These are phyloP conservation scores for Myrmecophaga tridactyla DNA, from an alignment of 2,113 vertebrate genomes.

Conservation along the genomic window DNA sequence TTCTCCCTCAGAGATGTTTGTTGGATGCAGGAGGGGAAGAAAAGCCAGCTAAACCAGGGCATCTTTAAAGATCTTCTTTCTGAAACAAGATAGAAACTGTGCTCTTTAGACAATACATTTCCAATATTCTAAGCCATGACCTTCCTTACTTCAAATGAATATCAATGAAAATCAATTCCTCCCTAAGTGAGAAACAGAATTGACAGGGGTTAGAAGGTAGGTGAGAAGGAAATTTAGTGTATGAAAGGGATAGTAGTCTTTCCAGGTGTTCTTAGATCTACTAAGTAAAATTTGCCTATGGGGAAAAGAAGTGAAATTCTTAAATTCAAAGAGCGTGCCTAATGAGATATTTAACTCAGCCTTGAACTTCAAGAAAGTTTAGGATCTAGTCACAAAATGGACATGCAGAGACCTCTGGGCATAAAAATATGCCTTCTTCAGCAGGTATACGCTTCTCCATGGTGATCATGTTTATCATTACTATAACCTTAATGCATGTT, in stretches of 20 bases:
- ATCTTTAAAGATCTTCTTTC: constrained; percentile 63
- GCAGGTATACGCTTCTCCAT: neutral
- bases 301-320: neutral
- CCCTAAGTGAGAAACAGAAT: constrained; percentile 39
- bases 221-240: constrained; percentile 7
- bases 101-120: constrained; percentile 67
- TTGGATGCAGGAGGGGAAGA: constrained; percentile 55
- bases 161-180: constrained; percentile 70
- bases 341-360: neutral
- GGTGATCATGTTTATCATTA: neutral
- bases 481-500: neutral
- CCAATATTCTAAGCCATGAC: constrained; percentile 61
- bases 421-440: neutral
- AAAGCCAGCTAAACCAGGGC: constrained; percentile 64
- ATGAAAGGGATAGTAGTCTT: neutral
- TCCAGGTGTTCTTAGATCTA: neutral
- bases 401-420: neutral
- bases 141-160: constrained; percentile 68
- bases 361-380: neutral
- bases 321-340: neutral
- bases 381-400: neutral
- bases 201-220: neutral
- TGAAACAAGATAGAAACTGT: constrained; percentile 66
- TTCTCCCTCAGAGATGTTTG: constrained; percentile 49
- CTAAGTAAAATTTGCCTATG: neutral